A percentile compares a stretch with the other conserved stretches of the same genome.
Conservation (phyloP, 2,888 invertebrate genomes). For the Clostera curtula region DNA sequence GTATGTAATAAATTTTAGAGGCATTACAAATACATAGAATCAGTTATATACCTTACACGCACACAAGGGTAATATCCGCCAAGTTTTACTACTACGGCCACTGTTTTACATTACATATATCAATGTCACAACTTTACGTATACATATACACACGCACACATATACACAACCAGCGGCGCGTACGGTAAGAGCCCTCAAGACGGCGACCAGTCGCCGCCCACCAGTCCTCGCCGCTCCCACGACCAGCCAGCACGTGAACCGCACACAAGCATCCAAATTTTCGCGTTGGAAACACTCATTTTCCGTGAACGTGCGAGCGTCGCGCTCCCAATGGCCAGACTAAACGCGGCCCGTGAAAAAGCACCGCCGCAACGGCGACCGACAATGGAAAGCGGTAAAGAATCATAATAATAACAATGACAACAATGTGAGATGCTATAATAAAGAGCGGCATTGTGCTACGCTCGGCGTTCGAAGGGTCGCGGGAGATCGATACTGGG, state of each 20-base stretch:
- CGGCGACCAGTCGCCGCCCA: conserved; percentile 17
- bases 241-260: conserved; percentile 40
- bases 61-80: too few species aligned
- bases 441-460: conserved; percentile 75
- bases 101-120: too few species aligned
- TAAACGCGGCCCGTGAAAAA: conserved; percentile 74
- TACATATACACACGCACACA: conserved; percentile 10
- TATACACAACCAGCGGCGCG: conserved; percentile 32
- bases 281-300: conserved; percentile 64
- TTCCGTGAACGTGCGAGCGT: conserved; percentile 73
- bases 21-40: too few species aligned
- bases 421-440: conserved; percentile 76
- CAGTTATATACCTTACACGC: too few species aligned
- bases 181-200: conserved; percentile 16
- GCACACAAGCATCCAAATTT: conserved; percentile 51
- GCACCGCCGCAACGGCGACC: conserved; percentile 73
- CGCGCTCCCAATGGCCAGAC: conserved; percentile 73
- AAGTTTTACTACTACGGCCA: too few species aligned
- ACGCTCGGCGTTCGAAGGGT: conserved; percentile 71
- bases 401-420: conserved; percentile 76
- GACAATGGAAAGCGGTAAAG: conserved; percentile 76
- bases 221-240: conserved; percentile 47
- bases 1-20: too few species aligned
- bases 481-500: conserved; percentile 70
- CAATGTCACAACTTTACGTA: conserved; percentile 14